Conservation (phyloP, 2,888 invertebrate genomes). For the Noctua comes region DNA sequence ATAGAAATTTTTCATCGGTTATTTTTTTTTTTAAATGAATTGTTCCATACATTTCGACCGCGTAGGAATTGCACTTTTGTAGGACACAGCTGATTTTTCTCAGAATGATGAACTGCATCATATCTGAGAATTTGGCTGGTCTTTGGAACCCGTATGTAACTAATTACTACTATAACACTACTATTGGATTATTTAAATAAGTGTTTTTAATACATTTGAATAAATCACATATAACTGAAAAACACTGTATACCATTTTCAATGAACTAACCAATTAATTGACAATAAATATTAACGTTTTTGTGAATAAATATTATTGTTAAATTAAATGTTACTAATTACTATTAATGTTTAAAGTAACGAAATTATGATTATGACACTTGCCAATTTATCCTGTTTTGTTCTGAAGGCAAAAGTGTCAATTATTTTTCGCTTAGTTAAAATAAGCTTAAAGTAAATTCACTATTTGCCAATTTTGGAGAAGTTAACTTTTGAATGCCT, state of each 20-base stretch:
- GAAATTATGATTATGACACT: constrained; percentile 26
- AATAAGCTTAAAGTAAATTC: constrained; percentile 16
- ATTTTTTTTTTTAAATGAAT: too few relatives aligned
- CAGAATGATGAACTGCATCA: too few relatives aligned
- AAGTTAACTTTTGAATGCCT: constrained; percentile 37
- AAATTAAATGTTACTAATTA: constrained; percentile 50
- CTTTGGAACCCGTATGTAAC: too few relatives aligned
- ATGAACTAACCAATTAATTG: constrained; percentile 66
- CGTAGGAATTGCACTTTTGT: too few relatives aligned
- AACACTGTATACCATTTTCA: constrained; percentile 63
- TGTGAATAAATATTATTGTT: constrained; percentile 64
- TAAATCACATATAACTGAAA: background rate
- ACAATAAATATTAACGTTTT: constrained; percentile 74
- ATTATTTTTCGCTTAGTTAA: constrained; percentile 12
- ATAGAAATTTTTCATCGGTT: too few relatives aligned
- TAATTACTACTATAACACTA: background rate
- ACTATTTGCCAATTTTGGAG: constrained; percentile 16
- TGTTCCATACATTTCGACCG: too few relatives aligned
- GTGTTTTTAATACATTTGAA: background rate
- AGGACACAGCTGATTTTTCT: too few relatives aligned
- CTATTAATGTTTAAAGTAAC: constrained; percentile 28
- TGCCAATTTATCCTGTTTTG: constrained; percentile 21
- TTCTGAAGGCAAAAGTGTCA: background rate
- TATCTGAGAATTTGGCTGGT: too few relatives aligned
- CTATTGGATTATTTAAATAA: background rate